Percentiles rank a stretch among this genome's conserved stretches.
Evolutionary conservation across 2,797 vertebrate genomes (phyloP).

Genomic region (Chaunax sp.): DNA sequence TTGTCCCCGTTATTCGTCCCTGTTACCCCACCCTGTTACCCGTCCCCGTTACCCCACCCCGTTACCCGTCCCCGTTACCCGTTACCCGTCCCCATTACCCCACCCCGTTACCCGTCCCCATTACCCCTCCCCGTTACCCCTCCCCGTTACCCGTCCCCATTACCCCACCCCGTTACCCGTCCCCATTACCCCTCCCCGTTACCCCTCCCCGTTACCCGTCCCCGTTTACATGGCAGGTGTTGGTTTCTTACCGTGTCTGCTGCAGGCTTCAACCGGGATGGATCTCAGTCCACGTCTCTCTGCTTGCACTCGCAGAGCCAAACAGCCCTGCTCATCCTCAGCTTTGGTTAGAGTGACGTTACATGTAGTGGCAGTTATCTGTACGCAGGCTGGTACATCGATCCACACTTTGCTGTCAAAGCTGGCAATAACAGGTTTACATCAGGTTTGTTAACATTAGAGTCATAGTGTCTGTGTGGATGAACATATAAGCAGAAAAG

Average conservation of each 20-base stretch:
- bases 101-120: too few species aligned
- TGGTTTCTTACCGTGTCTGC: conserved; percentile 21
- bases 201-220: too few species aligned
- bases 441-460: background rate
- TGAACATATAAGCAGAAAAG: background rate
- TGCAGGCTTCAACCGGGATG: conserved; percentile 13
- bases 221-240: too few species aligned
- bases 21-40: too few species aligned
- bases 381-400: conserved; percentile 17
- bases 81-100: too few species aligned
- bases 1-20: too few species aligned
- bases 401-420: background rate
- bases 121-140: too few species aligned
- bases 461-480: too few species aligned
- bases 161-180: background rate
- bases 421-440: conserved; percentile 8
- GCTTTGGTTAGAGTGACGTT: background rate
- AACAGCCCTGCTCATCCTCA: background rate
- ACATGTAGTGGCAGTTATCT: conserved; percentile 26
- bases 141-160: too few species aligned
- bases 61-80: too few species aligned
- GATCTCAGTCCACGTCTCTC: background rate
- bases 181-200: too few species aligned
- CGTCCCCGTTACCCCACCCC: too few species aligned
- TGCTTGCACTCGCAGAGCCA: conserved; percentile 33